Evolutionary conservation across 2,888 invertebrate species (phyloP), one percentile per base, ranked within the genome.

Genomic region (Tetragonisca angustula): DNA sequence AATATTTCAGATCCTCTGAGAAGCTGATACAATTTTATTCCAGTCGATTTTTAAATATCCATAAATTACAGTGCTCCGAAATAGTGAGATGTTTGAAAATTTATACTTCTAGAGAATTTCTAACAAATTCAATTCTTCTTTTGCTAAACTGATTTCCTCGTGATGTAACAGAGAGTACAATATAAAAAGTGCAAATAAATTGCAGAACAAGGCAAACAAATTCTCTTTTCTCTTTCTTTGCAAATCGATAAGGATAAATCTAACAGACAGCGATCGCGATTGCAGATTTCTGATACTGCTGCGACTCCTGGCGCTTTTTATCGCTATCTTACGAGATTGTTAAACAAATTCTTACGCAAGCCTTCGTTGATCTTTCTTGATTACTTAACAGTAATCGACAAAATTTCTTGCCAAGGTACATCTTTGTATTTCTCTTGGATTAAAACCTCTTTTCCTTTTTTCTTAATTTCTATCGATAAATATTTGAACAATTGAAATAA

Each of bases 281-380:
- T 61, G 49, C 49, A 61, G 19, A 15, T n/a, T 19, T n/a, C 36
- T 56, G n/a, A 43, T 32, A 32, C 15, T 19, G 61, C n/a, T 15
- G 0, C 6, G n/a, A 36, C 19, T 36, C 21, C 21, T 36, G n/a
- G 5, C 13, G n/a, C 0, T 24, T 21, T 24, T 68, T 68, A 59
- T 56, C 67, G 9, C 17, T 32, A 43, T 71, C 64, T 24, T 43
- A 0, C 4, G 13, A 65, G 54, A 65, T 71, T 64, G 49, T 71
- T 77, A 72, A 71, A 64, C 5, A 70, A 71, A 77, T 43, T 62
- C 54, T 72, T 71, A 62, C n/a, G 52, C 32, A 77, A 77, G 6
- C 6, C 24, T n/a, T 49, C 36, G 19, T 72, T 43, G 62, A 71
- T 54, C 50, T 43, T 50, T 36, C 15, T 52, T 4, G 21, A 17